phyloP scores from a whole-genome alignment of 92 coral and sea anemone genomes.

The Siderastrea radians region DNA sequence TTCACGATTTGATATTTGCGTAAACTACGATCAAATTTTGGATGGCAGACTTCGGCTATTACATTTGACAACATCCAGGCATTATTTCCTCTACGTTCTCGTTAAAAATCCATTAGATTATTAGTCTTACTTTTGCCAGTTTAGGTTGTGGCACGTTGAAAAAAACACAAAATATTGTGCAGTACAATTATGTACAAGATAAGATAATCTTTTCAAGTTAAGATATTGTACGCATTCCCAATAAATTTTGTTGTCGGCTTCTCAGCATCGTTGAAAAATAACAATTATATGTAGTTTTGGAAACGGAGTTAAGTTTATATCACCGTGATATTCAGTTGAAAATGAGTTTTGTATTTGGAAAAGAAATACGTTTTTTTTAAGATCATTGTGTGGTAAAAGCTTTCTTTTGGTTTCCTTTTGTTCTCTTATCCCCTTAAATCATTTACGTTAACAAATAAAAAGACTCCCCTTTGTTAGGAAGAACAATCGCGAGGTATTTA shows the following conservation, averaged over 20 bases:
- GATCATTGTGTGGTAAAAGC: background rate
- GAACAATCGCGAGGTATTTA: conserved; percentile 10
- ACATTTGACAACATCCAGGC: no score
- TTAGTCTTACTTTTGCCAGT: no score
- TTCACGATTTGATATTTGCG: no score
- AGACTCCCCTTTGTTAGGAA: background rate
- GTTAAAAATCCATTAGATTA: no score
- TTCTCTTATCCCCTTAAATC: background rate
- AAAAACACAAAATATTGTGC: background rate
- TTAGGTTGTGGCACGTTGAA: background rate
- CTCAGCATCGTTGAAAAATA: background rate
- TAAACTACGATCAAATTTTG: no score
- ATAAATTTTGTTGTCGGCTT: background rate
- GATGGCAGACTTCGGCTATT: no score
- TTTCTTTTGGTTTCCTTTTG: background rate
- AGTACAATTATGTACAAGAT: background rate
- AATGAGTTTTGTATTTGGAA: background rate
- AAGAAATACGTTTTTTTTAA: background rate
- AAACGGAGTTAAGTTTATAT: background rate
- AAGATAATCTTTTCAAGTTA: background rate
- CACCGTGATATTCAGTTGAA: background rate
- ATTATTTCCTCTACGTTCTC: no score
- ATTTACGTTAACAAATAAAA: background rate
- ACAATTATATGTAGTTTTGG: background rate
- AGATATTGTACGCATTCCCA: background rate